phyloP scores from a whole-genome alignment of 1,140 invertebrate species.

The Littorina saxatilis region DNA sequence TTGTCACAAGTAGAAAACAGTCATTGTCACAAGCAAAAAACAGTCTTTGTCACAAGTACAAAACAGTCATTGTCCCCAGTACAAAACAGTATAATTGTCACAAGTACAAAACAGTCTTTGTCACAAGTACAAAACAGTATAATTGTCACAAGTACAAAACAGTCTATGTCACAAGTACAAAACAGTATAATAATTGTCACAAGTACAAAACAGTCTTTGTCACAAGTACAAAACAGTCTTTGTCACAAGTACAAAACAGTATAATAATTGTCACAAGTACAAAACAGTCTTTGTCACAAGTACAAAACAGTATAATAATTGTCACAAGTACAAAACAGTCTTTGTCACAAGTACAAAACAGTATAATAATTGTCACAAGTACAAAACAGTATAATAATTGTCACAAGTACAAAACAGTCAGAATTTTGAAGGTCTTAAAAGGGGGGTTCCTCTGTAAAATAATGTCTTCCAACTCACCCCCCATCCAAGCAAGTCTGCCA shows the following conservation, averaged over 20 bases:
- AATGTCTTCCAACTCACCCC: conserved; percentile 72
- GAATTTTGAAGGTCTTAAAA: background rate
- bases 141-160: background rate
- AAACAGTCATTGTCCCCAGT: too few species aligned
- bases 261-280: too few species aligned
- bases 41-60: background rate
- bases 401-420: background rate
- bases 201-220: background rate
- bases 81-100: too few species aligned
- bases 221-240: background rate
- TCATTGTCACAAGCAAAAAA: too few species aligned
- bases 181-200: background rate
- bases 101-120: background rate
- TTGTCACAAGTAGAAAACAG: background rate
- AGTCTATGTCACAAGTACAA: background rate
- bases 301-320: too few species aligned
- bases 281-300: too few species aligned
- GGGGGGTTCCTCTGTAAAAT: background rate
- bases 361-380: background rate
- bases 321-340: too few species aligned
- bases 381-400: background rate
- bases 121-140: background rate
- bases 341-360: background rate
- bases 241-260: background rate
- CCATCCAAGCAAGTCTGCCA: conserved; percentile 92